phyloP scores from a whole-genome alignment of 92 coral and sea anemone genomes.

The Plumapathes pennacea region DNA sequence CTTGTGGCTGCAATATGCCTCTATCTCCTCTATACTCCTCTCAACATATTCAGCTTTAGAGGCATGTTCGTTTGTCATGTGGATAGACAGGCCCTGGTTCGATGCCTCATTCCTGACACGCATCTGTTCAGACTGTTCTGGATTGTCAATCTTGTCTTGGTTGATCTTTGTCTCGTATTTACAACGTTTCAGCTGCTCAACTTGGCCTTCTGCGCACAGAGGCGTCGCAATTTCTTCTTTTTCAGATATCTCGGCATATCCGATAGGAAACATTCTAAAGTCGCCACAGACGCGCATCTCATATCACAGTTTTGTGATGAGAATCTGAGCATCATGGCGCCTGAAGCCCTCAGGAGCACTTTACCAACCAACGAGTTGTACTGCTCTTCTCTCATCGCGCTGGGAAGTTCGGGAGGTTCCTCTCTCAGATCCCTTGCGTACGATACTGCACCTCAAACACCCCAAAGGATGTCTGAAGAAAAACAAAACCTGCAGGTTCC shows the following conservation, averaged over 20 bases:
- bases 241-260: constrained; percentile 33
- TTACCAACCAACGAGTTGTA: constrained; percentile 1
- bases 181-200: constrained; percentile 61
- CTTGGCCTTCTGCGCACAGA: constrained; percentile 63
- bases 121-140: constrained; percentile 52
- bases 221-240: constrained; percentile 58
- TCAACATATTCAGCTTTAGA: constrained; percentile 51
- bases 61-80: constrained; percentile 70
- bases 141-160: constrained; percentile 45
- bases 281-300: constrained; percentile 59
- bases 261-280: constrained; percentile 7
- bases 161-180: constrained; percentile 58
- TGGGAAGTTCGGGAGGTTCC: constrained; percentile 36
- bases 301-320: constrained; percentile 70
- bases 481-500: too few species aligned
- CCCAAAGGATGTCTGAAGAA: constrained; percentile 2
- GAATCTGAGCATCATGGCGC: constrained; percentile 53
- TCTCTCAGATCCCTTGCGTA: constrained; percentile 32
- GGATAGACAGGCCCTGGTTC: constrained; percentile 50
- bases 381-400: constrained; percentile 46
- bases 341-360: constrained; percentile 25
- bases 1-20: constrained; percentile 42
- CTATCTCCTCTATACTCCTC: constrained; percentile 47
- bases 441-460: constrained; percentile 47
- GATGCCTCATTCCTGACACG: constrained; percentile 56